These are phyloP conservation scores for Lasiurus borealis DNA, from an alignment of 2,113 vertebrate genomes.

Conservation along the genomic window DNA sequence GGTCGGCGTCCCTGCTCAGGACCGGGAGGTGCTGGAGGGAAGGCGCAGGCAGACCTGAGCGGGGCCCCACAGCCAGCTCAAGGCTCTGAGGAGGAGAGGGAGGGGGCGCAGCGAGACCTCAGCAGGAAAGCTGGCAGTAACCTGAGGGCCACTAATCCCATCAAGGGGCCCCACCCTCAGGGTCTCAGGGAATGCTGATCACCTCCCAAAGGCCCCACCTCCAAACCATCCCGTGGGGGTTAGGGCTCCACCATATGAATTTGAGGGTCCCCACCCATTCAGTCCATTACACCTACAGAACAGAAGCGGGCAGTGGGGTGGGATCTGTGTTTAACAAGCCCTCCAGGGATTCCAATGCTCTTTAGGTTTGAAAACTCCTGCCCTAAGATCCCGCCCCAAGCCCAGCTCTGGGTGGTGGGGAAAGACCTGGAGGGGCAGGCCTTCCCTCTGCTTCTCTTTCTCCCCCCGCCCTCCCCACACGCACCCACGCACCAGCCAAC, in stretches of 20 bases:
- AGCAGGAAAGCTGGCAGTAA: neutral
- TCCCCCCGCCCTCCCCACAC: neutral
- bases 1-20: too few relatives aligned
- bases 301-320: accelerated
- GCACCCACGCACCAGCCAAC: neutral
- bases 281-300: neutral
- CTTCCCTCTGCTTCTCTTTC: too few relatives aligned
- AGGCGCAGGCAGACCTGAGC: neutral
- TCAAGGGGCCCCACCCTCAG: neutral
- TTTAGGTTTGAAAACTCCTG: neutral
- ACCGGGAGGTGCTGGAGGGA: neutral
- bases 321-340: neutral
- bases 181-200: neutral
- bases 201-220: neutral
- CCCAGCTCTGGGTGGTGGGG: neutral
- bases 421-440: neutral
- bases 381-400: neutral
- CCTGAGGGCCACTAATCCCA: neutral
- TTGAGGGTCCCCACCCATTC: neutral
- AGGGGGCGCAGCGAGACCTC: neutral
- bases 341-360: neutral
- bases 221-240: too few relatives aligned
- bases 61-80: neutral
- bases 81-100: neutral
- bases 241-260: neutral